Conservation (phyloP, 2,797 vertebrate genomes). For the Myioborus miniatus region DNA sequence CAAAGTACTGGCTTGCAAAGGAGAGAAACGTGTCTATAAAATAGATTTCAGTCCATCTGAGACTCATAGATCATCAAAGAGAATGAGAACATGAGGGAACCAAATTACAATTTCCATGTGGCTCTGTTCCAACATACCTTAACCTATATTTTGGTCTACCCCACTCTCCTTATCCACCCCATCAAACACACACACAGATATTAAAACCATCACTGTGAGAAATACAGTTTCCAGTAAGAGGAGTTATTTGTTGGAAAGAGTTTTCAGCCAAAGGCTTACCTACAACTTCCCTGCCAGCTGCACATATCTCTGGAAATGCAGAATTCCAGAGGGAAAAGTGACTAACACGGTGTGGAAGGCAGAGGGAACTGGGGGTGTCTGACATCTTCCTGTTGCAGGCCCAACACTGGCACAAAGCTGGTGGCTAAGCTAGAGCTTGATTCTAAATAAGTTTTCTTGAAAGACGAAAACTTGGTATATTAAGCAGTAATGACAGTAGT, state of each 20-base stretch:
- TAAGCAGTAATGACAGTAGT: background rate
- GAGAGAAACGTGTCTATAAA: slow-evolving; percentile 7
- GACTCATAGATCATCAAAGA: slow-evolving; percentile 20
- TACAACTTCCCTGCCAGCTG: background rate
- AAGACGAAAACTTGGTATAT: background rate
- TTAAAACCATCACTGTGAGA: background rate
- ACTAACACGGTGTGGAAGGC: accelerated
- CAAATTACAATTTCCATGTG: background rate
- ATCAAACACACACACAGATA: background rate
- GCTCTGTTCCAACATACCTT: background rate
- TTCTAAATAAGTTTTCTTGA: background rate
- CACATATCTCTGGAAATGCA: background rate
- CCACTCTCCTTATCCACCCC: background rate
- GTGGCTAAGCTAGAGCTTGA: background rate
- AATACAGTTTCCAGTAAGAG: background rate
- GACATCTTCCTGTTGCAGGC: background rate
- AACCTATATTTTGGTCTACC: background rate
- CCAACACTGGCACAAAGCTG: background rate
- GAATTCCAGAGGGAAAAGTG: background rate
- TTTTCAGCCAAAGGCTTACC: background rate
- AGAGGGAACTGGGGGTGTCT: background rate
- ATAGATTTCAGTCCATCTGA: slow-evolving; percentile 20
- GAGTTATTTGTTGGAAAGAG: background rate
- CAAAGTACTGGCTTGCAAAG: background rate
- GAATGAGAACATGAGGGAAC: background rate